Evolutionary conservation across 2,113 vertebrate genomes (phyloP).

Genomic region (Synodontis membranacea): DNA sequence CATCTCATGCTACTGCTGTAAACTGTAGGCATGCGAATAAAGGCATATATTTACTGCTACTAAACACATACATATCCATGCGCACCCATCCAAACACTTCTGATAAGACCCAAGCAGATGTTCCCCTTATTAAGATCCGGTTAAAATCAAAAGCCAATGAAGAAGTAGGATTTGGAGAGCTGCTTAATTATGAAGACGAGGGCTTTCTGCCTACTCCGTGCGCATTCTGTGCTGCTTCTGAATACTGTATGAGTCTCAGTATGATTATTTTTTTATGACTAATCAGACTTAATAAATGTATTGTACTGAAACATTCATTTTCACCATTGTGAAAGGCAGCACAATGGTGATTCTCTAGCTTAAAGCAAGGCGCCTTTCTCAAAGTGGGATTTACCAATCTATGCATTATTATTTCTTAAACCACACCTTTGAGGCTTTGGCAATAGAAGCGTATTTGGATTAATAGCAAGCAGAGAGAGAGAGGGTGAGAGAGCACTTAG

Average conservation of each 20-base stretch:
- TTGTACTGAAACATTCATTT: constrained; percentile 12
- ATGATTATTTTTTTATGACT: constrained; percentile 46
- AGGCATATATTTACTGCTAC: constrained; percentile 11
- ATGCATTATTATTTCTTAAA: constrained; percentile 48
- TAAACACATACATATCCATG: background rate
- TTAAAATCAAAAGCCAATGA: constrained; percentile 51
- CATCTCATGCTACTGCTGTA: background rate
- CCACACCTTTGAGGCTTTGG: constrained; percentile 50
- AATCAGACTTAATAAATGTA: constrained; percentile 37
- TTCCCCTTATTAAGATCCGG: constrained; percentile 54
- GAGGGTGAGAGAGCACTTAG: constrained; percentile 36
- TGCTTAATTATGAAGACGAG: constrained; percentile 57
- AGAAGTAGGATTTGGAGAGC: constrained; percentile 52
- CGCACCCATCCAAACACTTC: constrained; percentile 31
- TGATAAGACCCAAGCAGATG: constrained; percentile 59
- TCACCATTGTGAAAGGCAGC: constrained; percentile 9
- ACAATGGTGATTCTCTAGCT: constrained; percentile 33
- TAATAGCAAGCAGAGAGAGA: constrained; percentile 48
- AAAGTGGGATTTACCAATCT: constrained; percentile 15
- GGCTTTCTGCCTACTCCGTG: constrained; percentile 34
- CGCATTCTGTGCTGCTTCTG: constrained; percentile 34
- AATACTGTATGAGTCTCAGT: constrained; percentile 49
- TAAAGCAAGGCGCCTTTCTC: background rate
- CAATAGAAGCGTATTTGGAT: constrained; percentile 41
- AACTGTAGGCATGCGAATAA: background rate